Percentiles rank a stretch among this genome's conserved stretches.
phyloP scores from a whole-genome alignment of 2,888 invertebrate genomes.

The Nomada ferruginata region DNA sequence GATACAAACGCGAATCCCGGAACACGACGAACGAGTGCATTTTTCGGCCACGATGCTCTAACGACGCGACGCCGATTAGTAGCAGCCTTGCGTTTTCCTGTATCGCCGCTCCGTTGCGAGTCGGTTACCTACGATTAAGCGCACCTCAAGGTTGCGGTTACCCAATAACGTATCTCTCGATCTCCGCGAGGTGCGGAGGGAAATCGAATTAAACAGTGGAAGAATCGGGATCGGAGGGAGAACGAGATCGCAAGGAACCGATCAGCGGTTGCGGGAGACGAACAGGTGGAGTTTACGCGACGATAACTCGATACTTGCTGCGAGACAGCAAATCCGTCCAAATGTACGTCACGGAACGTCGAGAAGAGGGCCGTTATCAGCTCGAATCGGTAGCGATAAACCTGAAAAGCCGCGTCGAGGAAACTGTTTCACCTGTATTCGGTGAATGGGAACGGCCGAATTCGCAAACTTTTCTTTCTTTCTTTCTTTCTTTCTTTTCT shows the following conservation, averaged over 20 bases:
- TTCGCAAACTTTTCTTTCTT: background rate
- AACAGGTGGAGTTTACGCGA: background rate
- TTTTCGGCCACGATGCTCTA: constrained; percentile 23
- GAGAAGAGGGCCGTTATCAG: constrained; percentile 20
- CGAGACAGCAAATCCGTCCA: background rate
- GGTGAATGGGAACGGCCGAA: background rate
- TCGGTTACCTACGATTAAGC: constrained; percentile 72
- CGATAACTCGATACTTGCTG: background rate
- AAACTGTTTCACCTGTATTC: background rate
- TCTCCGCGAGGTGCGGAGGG: constrained; percentile 38
- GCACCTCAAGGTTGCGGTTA: constrained; percentile 76
- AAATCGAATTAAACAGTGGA: constrained; percentile 16
- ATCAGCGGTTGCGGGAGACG: background rate
- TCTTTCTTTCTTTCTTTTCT: too few species aligned
- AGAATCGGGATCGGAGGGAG: constrained; percentile 4
- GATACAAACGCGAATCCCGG: background rate
- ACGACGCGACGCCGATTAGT: constrained; percentile 24
- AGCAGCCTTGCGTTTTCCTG: constrained; percentile 63
- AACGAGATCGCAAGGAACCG: background rate
- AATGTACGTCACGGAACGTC: background rate
- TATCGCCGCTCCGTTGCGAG: constrained; percentile 43
- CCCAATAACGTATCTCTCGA: constrained; percentile 72
- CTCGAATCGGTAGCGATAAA: background rate
- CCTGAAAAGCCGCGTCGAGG: background rate
- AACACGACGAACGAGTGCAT: constrained; percentile 27